These are phyloP conservation scores for Acanthaster planci DNA, from an alignment of 35 echinoderm and acorn worm genomes.

Conservation along the genomic window DNA sequence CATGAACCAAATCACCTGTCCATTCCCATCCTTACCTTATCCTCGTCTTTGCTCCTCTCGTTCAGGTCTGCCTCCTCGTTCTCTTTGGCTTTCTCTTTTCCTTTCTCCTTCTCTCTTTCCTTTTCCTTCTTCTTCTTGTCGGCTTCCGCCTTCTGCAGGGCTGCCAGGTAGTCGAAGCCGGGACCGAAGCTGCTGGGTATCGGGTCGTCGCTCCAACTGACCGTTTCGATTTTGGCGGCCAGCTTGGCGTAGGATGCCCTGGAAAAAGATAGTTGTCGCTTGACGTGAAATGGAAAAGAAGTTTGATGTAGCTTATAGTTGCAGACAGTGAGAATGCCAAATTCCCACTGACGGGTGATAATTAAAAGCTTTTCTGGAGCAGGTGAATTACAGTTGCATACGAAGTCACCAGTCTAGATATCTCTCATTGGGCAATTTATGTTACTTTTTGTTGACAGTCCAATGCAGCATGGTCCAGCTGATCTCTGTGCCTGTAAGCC, in stretches of 20 bases:
- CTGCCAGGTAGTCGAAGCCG: conserved; percentile 75
- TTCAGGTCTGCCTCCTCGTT: background rate
- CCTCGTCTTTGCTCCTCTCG: conserved; percentile 15
- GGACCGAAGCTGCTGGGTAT: conserved; percentile 86
- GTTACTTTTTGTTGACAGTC: too few relatives aligned
- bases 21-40: background rate
- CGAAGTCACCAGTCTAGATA: too few relatives aligned
- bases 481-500: too few relatives aligned
- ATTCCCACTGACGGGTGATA: too few relatives aligned
- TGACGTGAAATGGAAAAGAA: too few relatives aligned
- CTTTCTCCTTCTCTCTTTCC: conserved; percentile 20
- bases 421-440: too few relatives aligned
- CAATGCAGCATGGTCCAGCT: too few relatives aligned
- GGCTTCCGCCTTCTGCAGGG: conserved; percentile 38
- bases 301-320: too few relatives aligned
- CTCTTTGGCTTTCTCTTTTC: conserved; percentile 34
- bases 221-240: conserved; percentile 48
- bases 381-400: too few relatives aligned
- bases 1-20: too few relatives aligned
- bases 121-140: conserved; percentile 57
- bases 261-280: background rate
- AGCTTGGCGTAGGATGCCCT: conserved; percentile 69
- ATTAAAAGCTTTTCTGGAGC: too few relatives aligned
- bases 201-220: conserved; percentile 90
- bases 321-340: too few relatives aligned